Evolutionary conservation across 2,113 vertebrate genomes (phyloP).

Genomic region (Amia ocellicauda): DNA sequence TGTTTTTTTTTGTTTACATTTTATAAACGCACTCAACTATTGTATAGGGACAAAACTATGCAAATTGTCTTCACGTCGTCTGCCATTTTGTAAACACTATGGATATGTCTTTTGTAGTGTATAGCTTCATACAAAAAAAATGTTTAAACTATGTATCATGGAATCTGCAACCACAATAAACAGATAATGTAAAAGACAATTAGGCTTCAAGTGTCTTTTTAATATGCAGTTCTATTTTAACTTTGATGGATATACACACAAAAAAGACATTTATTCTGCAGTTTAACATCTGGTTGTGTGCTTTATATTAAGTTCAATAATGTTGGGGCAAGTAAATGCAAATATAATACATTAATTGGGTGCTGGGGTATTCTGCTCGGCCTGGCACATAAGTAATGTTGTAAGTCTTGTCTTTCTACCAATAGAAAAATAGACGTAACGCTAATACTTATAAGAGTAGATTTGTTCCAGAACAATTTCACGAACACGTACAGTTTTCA

Average conservation of each 20-base stretch:
- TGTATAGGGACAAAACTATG: constrained; percentile 62
- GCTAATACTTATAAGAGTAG: too few species aligned
- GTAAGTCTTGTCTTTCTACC: too few species aligned
- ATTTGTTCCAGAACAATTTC: too few species aligned
- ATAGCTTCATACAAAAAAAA: constrained; percentile 71
- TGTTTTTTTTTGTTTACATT: constrained; percentile 55
- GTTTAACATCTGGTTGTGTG: background rate
- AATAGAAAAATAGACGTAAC: too few species aligned
- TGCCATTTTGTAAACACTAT: constrained; percentile 63
- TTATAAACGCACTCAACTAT: constrained; percentile 62
- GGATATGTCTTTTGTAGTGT: constrained; percentile 68
- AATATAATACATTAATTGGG: background rate
- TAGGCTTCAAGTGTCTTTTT: constrained; percentile 32
- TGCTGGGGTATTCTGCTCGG: too few species aligned
- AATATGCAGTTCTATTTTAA: background rate
- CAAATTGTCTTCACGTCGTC: constrained; percentile 63
- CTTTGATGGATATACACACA: background rate
- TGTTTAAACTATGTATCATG: constrained; percentile 77
- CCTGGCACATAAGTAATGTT: too few species aligned
- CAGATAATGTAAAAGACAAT: constrained; percentile 52
- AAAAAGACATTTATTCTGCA: constrained; percentile 13
- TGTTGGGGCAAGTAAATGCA: constrained; percentile 27
- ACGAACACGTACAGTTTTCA: background rate
- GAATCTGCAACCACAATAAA: constrained; percentile 88
- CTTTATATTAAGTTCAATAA: background rate